These are phyloP conservation scores for Eleutherodactylus coqui DNA, from an alignment of 2,797 vertebrate genomes.

Conservation along the genomic window DNA sequence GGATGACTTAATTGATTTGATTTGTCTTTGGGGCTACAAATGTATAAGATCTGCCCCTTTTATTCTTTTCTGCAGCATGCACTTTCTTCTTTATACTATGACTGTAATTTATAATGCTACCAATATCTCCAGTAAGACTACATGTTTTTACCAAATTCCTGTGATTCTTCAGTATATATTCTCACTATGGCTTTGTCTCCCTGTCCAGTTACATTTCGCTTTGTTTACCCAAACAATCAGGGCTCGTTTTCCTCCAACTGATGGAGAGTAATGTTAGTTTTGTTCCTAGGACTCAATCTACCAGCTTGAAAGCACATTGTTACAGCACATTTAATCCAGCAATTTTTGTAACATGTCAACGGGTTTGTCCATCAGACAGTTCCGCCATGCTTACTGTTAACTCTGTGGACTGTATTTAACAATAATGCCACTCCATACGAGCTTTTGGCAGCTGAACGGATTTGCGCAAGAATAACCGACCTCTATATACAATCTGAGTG, in stretches of 20 bases:
- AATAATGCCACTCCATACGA: neutral
- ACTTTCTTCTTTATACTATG: slow-evolving; percentile 60
- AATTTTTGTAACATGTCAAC: neutral
- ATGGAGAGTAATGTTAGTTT: neutral
- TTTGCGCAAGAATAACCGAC: neutral
- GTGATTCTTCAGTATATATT: slow-evolving; percentile 40
- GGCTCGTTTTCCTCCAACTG: neutral
- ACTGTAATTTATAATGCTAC: slow-evolving; percentile 55
- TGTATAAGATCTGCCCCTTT: slow-evolving; percentile 33
- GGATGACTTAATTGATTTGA: slow-evolving; percentile 24
- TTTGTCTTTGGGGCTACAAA: slow-evolving; percentile 38
- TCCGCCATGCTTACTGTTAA: slow-evolving; percentile 10
- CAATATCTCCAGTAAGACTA: slow-evolving; percentile 37
- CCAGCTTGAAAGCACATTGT: neutral
- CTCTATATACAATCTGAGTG: neutral
- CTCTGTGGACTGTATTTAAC: slow-evolving; percentile 26
- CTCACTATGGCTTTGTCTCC: neutral
- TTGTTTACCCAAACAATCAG: neutral
- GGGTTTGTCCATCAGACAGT: neutral
- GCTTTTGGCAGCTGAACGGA: neutral
- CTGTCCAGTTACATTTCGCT: slow-evolving; percentile 47
- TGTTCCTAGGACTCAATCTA: slow-evolving; percentile 18
- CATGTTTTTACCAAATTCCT: slow-evolving; percentile 34
- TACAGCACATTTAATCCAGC: neutral
- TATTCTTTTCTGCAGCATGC: slow-evolving; percentile 57